Evolutionary conservation across 2,113 vertebrate genomes (phyloP).

Genomic region (Delphinapterus leucas): DNA sequence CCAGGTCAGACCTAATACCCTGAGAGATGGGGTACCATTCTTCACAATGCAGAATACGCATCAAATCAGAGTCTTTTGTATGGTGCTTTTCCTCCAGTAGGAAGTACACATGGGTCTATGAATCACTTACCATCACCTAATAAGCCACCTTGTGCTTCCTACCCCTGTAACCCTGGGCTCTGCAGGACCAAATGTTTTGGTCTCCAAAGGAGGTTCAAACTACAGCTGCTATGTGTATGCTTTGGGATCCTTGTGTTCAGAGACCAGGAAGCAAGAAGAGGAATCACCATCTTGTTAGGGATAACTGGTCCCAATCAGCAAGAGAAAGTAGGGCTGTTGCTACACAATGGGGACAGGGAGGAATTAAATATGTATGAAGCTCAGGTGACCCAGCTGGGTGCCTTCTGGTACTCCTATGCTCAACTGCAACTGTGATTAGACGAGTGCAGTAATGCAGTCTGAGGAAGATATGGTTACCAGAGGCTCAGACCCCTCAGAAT

Average conservation of each 20-base stretch:
- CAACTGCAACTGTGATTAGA: background rate
- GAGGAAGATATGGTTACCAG: background rate
- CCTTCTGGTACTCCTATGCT: background rate
- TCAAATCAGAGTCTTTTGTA: background rate
- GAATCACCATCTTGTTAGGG: background rate
- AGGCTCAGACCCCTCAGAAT: background rate
- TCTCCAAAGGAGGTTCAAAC: background rate
- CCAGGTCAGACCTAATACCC: background rate
- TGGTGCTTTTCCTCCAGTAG: background rate
- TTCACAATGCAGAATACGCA: background rate
- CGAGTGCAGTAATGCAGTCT: background rate
- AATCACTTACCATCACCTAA: background rate
- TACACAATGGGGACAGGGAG: background rate
- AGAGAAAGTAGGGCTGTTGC: background rate
- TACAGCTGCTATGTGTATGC: background rate
- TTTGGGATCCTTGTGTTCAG: background rate
- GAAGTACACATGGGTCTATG: background rate
- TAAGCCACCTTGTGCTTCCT: background rate
- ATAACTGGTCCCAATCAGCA: background rate
- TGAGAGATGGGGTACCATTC: background rate
- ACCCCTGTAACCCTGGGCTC: background rate
- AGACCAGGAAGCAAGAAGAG: background rate
- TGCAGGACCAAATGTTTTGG: background rate
- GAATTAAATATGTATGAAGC: background rate
- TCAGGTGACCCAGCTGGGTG: background rate